Evolutionary conservation across 2,797 vertebrate species (phyloP).

Genomic region (Psittacula echo): DNA sequence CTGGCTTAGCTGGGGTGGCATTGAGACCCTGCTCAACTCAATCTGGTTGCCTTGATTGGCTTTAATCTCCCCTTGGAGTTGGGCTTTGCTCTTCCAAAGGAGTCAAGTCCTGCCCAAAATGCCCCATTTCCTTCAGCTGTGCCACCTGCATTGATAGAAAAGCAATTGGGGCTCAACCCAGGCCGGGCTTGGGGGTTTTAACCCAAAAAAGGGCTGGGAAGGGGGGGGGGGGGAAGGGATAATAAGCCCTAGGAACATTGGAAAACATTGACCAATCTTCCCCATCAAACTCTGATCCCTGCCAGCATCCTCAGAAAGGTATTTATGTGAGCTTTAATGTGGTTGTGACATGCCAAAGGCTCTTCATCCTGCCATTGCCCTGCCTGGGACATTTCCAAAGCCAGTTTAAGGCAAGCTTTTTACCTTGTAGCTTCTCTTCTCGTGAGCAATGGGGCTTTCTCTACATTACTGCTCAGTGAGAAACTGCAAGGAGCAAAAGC

Average conservation of each 20-base stretch:
- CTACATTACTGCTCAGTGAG: not conserved
- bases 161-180: not conserved
- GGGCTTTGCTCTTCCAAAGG: not conserved
- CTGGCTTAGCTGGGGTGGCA: fast-evolving
- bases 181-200: not conserved
- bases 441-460: fast-evolving
- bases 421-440: not conserved
- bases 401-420: not conserved
- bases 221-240: not conserved
- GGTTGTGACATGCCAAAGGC: not conserved
- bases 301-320: not conserved
- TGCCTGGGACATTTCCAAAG: not conserved
- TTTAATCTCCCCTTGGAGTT: not conserved
- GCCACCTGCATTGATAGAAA: fast-evolving
- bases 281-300: not conserved
- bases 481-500: not conserved
- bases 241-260: not conserved
- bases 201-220: not conserved
- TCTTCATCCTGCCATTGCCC: not conserved
- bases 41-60: not conserved
- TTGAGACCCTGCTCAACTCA: fast-evolving
- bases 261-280: not conserved
- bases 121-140: fast-evolving
- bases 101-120: not conserved
- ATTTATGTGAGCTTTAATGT: not conserved